These are phyloP conservation scores for Ceratina calcarata DNA, from an alignment of 1,140 invertebrate genomes.

Conservation along the genomic window DNA sequence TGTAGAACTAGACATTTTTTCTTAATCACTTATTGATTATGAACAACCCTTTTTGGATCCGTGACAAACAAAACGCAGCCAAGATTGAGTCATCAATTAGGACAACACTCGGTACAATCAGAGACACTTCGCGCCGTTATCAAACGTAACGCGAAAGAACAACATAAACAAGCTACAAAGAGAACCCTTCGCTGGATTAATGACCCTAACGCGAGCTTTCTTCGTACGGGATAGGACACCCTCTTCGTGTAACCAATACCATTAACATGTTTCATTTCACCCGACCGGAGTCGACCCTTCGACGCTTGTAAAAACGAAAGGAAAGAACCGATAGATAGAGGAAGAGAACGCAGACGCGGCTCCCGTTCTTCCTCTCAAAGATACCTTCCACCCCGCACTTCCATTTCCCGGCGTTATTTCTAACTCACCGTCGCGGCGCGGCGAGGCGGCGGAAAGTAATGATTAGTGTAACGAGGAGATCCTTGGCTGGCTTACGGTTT, in stretches of 20 bases:
- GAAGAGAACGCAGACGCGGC: not conserved
- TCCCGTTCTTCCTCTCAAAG: conserved; percentile 11
- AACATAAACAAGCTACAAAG: conserved; percentile 20
- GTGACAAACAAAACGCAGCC: not conserved
- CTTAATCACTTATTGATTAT: too few species aligned
- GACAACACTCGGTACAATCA: not conserved
- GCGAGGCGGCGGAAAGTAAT: conserved; percentile 50
- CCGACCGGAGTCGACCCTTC: conserved; percentile 18
- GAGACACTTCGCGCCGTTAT: not conserved
- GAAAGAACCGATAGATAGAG: not conserved
- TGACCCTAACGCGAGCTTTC: not conserved
- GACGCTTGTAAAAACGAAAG: not conserved
- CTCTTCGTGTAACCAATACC: conserved; percentile 34
- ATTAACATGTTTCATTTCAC: conserved; percentile 47
- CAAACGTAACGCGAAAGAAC: not conserved
- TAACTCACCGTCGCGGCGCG: not conserved
- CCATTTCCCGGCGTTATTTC: conserved; percentile 28
- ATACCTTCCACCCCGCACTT: not conserved
- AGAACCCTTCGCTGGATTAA: conserved; percentile 20
- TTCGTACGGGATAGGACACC: not conserved
- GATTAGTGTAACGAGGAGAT: conserved; percentile 64
- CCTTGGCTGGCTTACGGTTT: conserved; percentile 36
- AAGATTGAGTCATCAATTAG: not conserved
- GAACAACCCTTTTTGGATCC: too few species aligned
- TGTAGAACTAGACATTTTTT: too few species aligned